A percentile compares a stretch with the other conserved stretches of the same genome.
Conservation (phyloP, 2,888 invertebrate species). For the Galerucella pusilla region DNA sequence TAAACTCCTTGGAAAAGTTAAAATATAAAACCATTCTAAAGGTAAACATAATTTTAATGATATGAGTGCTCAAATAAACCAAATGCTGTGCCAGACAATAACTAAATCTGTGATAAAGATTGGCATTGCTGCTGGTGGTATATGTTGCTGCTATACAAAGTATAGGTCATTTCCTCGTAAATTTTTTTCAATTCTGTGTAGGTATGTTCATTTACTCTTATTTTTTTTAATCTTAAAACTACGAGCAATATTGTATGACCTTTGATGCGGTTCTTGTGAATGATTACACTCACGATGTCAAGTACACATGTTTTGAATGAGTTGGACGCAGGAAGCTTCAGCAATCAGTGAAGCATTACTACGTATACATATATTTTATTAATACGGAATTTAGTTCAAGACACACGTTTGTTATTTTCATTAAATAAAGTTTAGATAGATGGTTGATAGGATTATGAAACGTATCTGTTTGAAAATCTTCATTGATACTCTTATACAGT, state of each 20-base stretch:
- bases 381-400: slow-evolving; percentile 14
- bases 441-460: too few relatives aligned
- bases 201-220: not conserved
- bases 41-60: too few relatives aligned
- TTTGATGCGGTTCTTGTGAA: slow-evolving; percentile 32
- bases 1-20: too few relatives aligned
- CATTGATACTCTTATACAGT: too few relatives aligned
- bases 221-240: slow-evolving; percentile 1
- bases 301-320: slow-evolving; percentile 40
- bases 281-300: slow-evolving; percentile 35
- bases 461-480: too few relatives aligned
- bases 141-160: too few relatives aligned
- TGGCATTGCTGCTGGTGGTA: too few relatives aligned
- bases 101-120: too few relatives aligned
- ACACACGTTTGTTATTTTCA: not conserved
- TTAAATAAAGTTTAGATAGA: not conserved
- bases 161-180: not conserved
- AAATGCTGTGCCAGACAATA: too few relatives aligned
- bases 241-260: slow-evolving; percentile 13
- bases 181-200: not conserved
- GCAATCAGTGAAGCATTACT: slow-evolving; percentile 26
- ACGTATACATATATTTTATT: slow-evolving; percentile 20
- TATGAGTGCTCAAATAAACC: too few relatives aligned
- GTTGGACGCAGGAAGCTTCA: slow-evolving; percentile 28
- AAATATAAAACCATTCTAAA: too few relatives aligned